Base-by-base conservation (phyloP, 2,888 invertebrate genomes). In the Crossocerus cetratus region DNA sequence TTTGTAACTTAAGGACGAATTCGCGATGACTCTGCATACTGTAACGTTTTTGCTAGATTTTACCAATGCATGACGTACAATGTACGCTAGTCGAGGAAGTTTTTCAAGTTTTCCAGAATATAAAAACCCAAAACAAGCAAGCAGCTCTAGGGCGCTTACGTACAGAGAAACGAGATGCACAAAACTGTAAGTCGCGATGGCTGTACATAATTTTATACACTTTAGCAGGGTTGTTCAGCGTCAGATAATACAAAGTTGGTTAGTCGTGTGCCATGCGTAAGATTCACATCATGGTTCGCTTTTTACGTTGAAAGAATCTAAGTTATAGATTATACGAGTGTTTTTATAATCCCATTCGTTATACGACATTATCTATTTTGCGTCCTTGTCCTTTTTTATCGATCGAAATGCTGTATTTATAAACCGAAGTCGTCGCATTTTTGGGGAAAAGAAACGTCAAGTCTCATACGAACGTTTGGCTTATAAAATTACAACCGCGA, bases 201-300 rank as follows among this genome's bases (percentile, higher is more conserved):
- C 72, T 86, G 83, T 85, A 83, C 49, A 77, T 84, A 86, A 83
- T 85, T 86, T 85, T 85, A 76, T 86, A 86, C 78, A 59, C 74
- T 70, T 77, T 80, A 81, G 75, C 82, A 83, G 77, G 78, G 78
- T 81, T 80, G 65, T 72, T 83, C 69, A 80, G 68, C 65, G 62
- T 73, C 67, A 56, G 60, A 71, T 65, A 69, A 64, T 71, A 65
- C 61, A 55, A 69, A 18, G 60, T 69, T 67, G 59, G 61, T 78
- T 71, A 74, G 73, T 55, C 73, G 79, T 72, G 86, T 85, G 85
- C 85, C 86, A 86, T 86, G 82, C 75, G 81, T 83, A 84, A 84
- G 77, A 83, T 83, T 77, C 49, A 61, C 74, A 76, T 76, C 62
- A 66, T 74, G 66, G 67, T 71, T 56, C 63, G 65, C 62, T 65